Percentiles rank a stretch among this genome's conserved stretches.
phyloP scores from a whole-genome alignment of 2,888 invertebrate species.

The Bellardia bayeri region DNA sequence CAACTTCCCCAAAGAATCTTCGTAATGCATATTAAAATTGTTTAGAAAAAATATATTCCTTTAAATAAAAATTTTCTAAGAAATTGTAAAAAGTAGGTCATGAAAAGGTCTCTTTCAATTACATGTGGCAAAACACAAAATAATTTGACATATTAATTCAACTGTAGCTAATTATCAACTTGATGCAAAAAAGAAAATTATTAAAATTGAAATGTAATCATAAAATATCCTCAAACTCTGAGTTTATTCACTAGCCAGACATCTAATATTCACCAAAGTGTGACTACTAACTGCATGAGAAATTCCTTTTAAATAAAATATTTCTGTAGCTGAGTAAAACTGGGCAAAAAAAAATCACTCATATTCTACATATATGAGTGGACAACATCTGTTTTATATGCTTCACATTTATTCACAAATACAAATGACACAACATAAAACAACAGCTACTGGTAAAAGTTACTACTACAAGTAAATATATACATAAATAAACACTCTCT shows the following conservation, averaged over 20 bases:
- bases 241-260: neutral
- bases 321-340: slow-evolving; percentile 8
- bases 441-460: slow-evolving; percentile 47
- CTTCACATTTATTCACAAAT: slow-evolving; percentile 60
- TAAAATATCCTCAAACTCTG: slow-evolving; percentile 13
- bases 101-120: neutral
- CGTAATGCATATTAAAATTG: no score
- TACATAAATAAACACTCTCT: neutral
- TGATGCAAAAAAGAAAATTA: neutral
- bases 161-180: slow-evolving; percentile 21
- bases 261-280: slow-evolving; percentile 28
- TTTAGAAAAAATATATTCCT: no score
- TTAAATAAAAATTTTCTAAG: no score
- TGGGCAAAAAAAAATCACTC: slow-evolving; percentile 1
- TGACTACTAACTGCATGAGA: slow-evolving; percentile 3
- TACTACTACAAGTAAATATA: slow-evolving; percentile 6
- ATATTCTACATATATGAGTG: slow-evolving; percentile 23
- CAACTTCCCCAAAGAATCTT: no score
- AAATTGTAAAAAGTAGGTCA: no score
- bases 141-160: neutral
- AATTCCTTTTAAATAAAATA: slow-evolving; percentile 38
- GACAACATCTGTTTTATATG: slow-evolving; percentile 65
- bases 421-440: slow-evolving; percentile 48
- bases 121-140: neutral
- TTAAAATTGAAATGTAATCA: slow-evolving; percentile 29